phyloP scores from a whole-genome alignment of 2,113 vertebrate species.

The Kobus ellipsiprymnus region DNA sequence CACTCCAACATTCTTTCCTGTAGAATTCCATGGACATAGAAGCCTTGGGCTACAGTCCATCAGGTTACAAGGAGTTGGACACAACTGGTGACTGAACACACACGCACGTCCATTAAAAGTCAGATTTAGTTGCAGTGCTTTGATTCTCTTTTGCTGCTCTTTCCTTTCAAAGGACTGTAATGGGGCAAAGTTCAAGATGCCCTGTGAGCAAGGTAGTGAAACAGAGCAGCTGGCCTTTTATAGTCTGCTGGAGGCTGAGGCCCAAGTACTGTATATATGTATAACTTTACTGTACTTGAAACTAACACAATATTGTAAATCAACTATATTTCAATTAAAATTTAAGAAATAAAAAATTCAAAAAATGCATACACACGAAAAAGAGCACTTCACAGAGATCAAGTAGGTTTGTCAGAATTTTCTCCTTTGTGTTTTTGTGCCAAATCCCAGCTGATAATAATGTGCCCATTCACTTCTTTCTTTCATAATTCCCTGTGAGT shows the following conservation, averaged over 20 bases:
- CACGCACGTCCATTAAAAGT: fast-evolving
- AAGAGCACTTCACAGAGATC: not conserved
- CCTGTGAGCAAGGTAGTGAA: not conserved
- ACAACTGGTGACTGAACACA: not conserved
- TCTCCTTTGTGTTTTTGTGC: not conserved
- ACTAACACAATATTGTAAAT: not conserved
- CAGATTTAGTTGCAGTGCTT: not conserved
- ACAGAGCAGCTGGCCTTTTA: not conserved
- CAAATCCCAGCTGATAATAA: not conserved
- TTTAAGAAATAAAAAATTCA: not conserved
- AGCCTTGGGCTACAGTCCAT: not conserved
- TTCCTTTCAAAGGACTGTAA: not conserved
- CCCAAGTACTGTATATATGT: not conserved
- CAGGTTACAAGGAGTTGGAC: not conserved
- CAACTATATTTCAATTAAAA: not conserved
- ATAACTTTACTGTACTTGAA: not conserved
- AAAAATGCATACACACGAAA: not conserved
- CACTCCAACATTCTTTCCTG: not conserved
- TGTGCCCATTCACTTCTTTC: not conserved
- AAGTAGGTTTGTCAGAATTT: not conserved
- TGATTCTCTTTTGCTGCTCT: not conserved
- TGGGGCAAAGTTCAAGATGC: not conserved
- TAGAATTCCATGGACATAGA: not conserved
- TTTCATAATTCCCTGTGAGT: not conserved
- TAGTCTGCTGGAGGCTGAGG: not conserved